Evolutionary conservation across 2,888 invertebrate genomes (phyloP).

Genomic region (Pemphredon lugubris): DNA sequence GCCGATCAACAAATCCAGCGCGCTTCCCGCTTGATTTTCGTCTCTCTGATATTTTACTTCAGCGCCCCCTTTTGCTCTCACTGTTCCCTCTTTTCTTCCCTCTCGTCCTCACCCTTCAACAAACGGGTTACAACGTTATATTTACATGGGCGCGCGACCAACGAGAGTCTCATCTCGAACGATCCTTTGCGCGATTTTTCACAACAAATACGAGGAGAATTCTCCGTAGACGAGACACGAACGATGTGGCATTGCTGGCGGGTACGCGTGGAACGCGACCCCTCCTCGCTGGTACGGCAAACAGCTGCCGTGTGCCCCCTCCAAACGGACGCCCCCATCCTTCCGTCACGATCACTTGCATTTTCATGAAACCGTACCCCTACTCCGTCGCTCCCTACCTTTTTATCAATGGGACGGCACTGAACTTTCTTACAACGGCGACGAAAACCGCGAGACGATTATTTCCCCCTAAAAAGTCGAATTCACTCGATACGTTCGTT

Average conservation of each 20-base stretch:
- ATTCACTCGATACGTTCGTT: no score
- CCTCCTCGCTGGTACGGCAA: slow-evolving; percentile 53
- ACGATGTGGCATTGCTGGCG: slow-evolving; percentile 63
- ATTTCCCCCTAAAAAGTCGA: no score
- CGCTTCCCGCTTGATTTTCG: no score
- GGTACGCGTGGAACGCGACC: slow-evolving; percentile 62
- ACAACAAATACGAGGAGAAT: slow-evolving; percentile 15
- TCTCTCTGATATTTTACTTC: no score
- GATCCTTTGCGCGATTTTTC: not conserved
- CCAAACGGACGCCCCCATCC: slow-evolving; percentile 51
- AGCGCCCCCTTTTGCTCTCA: not conserved
- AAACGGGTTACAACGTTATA: no score
- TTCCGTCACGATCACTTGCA: slow-evolving; percentile 15
- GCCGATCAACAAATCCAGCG: no score
- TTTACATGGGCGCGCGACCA: not conserved
- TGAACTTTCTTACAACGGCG: no score
- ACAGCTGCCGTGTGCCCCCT: slow-evolving; percentile 69
- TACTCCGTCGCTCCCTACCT: not conserved
- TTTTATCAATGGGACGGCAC: slow-evolving; percentile 27
- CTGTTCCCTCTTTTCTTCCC: not conserved
- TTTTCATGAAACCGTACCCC: slow-evolving; percentile 11
- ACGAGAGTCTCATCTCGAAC: no score
- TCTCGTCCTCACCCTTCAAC: not conserved
- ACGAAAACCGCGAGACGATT: no score
- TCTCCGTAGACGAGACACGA: not conserved